Evolutionary conservation across 1,140 invertebrate species (phyloP).

Genomic region (Berghia stephanieae): DNA sequence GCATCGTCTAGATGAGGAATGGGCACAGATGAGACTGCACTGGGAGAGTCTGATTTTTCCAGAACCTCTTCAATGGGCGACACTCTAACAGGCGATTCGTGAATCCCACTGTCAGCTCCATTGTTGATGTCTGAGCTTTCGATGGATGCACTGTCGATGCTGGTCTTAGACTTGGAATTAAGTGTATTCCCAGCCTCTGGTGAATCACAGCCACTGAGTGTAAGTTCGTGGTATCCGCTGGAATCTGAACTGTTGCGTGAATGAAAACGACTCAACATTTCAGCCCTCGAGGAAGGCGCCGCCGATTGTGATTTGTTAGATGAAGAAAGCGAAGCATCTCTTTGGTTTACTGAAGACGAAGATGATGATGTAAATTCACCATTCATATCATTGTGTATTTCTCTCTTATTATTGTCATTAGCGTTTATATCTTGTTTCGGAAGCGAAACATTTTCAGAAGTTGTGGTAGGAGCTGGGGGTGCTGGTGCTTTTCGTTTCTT

Average conservation of each 20-base stretch:
- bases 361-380: too few relatives aligned
- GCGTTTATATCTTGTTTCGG: too few relatives aligned
- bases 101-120: conserved; percentile 50
- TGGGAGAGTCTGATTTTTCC: conserved; percentile 14
- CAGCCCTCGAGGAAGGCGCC: conserved; percentile 15
- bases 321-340: background rate
- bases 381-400: too few relatives aligned
- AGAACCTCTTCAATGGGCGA: conserved; percentile 10
- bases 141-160: conserved; percentile 51
- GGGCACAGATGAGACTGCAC: too few relatives aligned
- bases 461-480: conserved; percentile 36
- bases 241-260: conserved; percentile 81
- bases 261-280: conserved; percentile 65
- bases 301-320: background rate
- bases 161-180: conserved; percentile 47
- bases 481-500: conserved; percentile 52
- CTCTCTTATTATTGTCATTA: too few relatives aligned
- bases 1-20: background rate
- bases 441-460: background rate
- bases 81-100: conserved; percentile 40
- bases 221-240: conserved; percentile 80
- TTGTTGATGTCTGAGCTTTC: conserved; percentile 51
- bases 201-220: conserved; percentile 72
- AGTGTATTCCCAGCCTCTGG: conserved; percentile 43
- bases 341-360: too few relatives aligned